Conservation (phyloP, 2,888 invertebrate genomes). For the Maniola hyperantus region DNA sequence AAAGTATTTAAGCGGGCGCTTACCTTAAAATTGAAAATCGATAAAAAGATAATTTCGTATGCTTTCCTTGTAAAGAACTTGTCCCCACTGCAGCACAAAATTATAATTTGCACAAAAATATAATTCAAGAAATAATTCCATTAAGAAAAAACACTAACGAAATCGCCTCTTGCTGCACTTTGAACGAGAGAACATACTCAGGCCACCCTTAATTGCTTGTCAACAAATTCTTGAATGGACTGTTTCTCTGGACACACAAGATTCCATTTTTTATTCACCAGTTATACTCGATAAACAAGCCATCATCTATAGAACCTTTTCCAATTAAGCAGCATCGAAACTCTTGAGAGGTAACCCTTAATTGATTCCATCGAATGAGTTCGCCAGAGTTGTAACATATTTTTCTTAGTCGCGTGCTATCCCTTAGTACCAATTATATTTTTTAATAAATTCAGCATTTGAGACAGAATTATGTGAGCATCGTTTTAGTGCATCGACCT, state of each 20-base stretch:
- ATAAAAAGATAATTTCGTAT: not conserved
- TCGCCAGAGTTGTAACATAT: slow-evolving; percentile 47
- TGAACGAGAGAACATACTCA: slow-evolving; percentile 47
- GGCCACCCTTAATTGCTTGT: slow-evolving; percentile 72
- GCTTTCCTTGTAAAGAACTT: not conserved
- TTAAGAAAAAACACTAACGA: slow-evolving; percentile 46
- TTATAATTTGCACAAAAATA: not conserved
- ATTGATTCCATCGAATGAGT: slow-evolving; percentile 32
- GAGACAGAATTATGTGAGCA: slow-evolving; percentile 35
- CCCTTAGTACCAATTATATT: slow-evolving; percentile 53
- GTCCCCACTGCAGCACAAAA: not conserved
- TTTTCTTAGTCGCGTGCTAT: slow-evolving; percentile 49
- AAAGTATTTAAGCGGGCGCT: too few species aligned
- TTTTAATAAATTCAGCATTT: slow-evolving; percentile 51
- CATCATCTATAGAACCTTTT: slow-evolving; percentile 52
- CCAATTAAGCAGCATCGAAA: slow-evolving; percentile 35
- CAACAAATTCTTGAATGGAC: slow-evolving; percentile 76
- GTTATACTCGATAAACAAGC: slow-evolving; percentile 69
- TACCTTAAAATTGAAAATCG: not conserved
- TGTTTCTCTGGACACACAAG: slow-evolving; percentile 60
- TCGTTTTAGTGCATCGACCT: slow-evolving; percentile 45
- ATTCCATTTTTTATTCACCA: slow-evolving; percentile 64
- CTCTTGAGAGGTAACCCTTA: not conserved
- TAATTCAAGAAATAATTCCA: not conserved
- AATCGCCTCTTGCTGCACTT: slow-evolving; percentile 49